Evolutionary conservation across 1,140 invertebrate species (phyloP), one percentile per base, ranked within the genome.

Genomic region (Calephelis nemesis): DNA sequence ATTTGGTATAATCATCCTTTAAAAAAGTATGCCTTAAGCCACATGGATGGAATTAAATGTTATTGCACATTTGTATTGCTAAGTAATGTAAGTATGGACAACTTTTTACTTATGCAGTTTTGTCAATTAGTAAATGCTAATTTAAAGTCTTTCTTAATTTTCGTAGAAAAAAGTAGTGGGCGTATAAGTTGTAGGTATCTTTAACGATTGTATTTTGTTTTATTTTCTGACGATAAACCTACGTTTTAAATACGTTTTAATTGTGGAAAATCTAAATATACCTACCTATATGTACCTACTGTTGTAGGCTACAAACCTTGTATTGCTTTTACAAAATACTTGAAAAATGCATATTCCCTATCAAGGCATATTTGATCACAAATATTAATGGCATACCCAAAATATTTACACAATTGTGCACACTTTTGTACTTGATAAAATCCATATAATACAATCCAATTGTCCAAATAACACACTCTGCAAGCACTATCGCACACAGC

Each of bases 381-480:
- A 74, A 82, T 79, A 66, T 78, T 83, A 78, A 77, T 82, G 75
- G 79, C 77, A 85, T 87, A 85, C 83, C 84, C 83, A 83, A 78
- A 81, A 83, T 91, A 91, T 91, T 88, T 89, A 91, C 87, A 89
- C 76, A 58, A 81, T 83, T 87, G 84, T 88, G 87, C 87, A 76
- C 81, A 83, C 79, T 76, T 92, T 90, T 90, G 88, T 90, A 90
- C 88, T 90, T 87, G 85, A 84, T 86, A 84, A 82, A 72, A 89
- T 89, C 84, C 83, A 90, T 84, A 85, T 85, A 72, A 82, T 74
- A 79, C 81, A 78, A 62, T 90, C 84, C 84, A 85, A 91, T 45
- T 58, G 82, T 88, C 81, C 78, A 75, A 77, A 68, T 68, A 73
- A 87, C 82, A 90, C 88, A 88, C 88, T 84, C 86, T 85, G 79